phyloP scores from a whole-genome alignment of 2,797 vertebrate genomes.

The Sciurus vulgaris region DNA sequence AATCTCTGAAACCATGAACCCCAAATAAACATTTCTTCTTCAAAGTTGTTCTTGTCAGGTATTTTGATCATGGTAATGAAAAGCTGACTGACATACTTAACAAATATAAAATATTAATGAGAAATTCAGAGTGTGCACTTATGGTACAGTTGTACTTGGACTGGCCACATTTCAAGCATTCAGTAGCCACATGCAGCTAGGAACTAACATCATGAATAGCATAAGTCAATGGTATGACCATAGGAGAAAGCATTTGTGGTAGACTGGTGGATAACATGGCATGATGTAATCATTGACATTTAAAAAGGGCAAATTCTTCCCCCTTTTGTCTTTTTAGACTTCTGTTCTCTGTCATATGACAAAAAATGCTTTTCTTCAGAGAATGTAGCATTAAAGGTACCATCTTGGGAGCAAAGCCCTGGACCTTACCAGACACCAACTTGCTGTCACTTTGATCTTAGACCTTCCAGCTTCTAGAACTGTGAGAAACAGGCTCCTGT shows the following conservation, averaged over 20 bases:
- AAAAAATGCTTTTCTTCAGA: not conserved
- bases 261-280: not conserved
- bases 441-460: not conserved
- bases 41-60: too few relatives aligned
- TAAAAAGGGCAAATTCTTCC: not conserved
- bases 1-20: too few relatives aligned
- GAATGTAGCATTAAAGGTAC: not conserved
- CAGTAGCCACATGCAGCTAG: not conserved
- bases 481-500: not conserved
- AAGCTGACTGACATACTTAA: too few relatives aligned
- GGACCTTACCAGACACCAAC: too few relatives aligned
- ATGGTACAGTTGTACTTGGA: not conserved
- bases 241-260: not conserved
- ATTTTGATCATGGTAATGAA: too few relatives aligned
- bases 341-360: not conserved
- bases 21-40: too few relatives aligned
- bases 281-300: not conserved
- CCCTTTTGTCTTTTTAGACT: not conserved
- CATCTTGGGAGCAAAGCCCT: not conserved
- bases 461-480: too few relatives aligned
- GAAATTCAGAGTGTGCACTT: not conserved
- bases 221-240: not conserved
- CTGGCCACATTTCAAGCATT: not conserved
- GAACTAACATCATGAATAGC: not conserved
- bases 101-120: not conserved